phyloP scores from a whole-genome alignment of 2,113 vertebrate species.

The Chaetodon trifascialis region DNA sequence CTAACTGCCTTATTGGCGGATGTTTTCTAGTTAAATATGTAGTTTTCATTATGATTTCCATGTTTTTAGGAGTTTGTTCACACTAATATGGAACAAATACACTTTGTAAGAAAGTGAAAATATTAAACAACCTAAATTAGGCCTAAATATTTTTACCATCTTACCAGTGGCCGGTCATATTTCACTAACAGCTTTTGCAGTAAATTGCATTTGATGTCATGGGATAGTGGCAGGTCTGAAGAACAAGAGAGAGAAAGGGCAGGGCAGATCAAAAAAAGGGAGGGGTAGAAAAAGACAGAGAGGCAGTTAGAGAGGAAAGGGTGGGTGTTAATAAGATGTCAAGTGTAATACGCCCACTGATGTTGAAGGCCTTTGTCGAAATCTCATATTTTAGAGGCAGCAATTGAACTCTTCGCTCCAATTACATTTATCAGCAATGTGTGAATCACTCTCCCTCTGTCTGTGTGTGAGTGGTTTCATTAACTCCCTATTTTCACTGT shows the following conservation, averaged over 20 bases:
- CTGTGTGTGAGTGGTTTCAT: constrained; percentile 63
- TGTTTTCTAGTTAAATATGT: no score
- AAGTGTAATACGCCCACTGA: constrained; percentile 43
- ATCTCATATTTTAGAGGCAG: constrained; percentile 64
- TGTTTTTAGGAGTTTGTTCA: no score
- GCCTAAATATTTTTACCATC: no score
- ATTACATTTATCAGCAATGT: constrained; percentile 67
- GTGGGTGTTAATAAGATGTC: constrained; percentile 64
- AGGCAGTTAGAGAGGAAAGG: constrained; percentile 41
- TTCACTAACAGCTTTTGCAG: constrained; percentile 16
- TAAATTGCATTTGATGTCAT: constrained; percentile 12
- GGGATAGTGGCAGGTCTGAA: not conserved
- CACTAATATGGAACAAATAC: no score
- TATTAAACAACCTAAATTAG: no score
- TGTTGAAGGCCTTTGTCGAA: constrained; percentile 61
- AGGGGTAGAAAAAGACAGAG: constrained; percentile 7
- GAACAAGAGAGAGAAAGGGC: not conserved
- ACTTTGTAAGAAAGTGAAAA: no score
- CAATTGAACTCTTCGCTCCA: constrained; percentile 65
- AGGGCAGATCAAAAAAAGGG: not conserved
- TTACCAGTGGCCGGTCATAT: not conserved
- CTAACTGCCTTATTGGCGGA: no score
- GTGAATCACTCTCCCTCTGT: constrained; percentile 51
- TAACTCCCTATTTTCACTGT: constrained; percentile 64
- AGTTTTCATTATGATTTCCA: no score